These are phyloP conservation scores for Leptothorax acervorum DNA, from an alignment of 2,888 invertebrate genomes.

Conservation along the genomic window DNA sequence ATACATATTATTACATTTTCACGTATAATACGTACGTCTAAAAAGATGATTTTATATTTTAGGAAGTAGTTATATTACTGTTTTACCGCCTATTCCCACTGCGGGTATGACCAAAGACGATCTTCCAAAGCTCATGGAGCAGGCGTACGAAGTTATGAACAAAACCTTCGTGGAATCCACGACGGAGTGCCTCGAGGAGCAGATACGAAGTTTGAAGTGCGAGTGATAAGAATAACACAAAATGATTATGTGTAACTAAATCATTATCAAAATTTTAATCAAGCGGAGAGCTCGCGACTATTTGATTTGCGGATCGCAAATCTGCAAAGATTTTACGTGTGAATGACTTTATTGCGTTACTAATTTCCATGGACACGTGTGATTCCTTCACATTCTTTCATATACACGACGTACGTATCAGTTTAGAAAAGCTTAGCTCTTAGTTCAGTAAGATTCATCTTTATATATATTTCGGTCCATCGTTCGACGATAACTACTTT, in stretches of 20 bases:
- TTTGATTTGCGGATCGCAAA: not conserved
- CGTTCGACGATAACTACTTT: not conserved
- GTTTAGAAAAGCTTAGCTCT: not conserved
- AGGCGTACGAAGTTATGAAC: constrained; percentile 90
- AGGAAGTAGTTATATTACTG: constrained; percentile 91
- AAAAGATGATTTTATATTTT: constrained; percentile 64
- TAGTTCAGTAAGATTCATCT: not conserved
- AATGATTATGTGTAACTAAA: not conserved
- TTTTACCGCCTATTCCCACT: constrained; percentile 91
- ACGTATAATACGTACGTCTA: not conserved
- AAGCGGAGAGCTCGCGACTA: not conserved
- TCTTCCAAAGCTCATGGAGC: constrained; percentile 89
- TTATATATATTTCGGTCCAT: not conserved
- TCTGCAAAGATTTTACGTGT: not conserved
- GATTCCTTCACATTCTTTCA: not conserved
- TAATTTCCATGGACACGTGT: not conserved
- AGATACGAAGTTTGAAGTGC: constrained; percentile 72
- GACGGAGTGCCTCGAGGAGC: constrained; percentile 83
- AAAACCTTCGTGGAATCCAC: constrained; percentile 87
- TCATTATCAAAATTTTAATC: not conserved
- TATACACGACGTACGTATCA: not conserved
- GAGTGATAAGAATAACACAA: constrained; percentile 47
- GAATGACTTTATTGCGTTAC: not conserved
- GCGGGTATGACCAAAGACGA: constrained; percentile 88
- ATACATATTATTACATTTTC: not conserved